Evolutionary conservation across 23 tunicate species (phyloP).

Genomic region (Ciona savignyi): DNA sequence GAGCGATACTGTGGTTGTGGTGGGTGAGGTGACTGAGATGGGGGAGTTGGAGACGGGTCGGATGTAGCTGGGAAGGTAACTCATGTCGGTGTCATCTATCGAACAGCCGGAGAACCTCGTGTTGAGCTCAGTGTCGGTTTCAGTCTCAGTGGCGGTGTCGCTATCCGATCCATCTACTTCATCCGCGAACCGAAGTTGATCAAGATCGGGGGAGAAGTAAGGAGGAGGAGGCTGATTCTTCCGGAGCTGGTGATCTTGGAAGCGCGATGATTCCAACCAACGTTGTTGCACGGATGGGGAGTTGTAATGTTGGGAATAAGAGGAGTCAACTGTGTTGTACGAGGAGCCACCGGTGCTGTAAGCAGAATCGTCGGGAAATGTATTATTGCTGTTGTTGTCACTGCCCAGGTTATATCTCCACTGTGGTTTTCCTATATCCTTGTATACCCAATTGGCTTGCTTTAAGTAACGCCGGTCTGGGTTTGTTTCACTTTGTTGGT

Average conservation of each 20-base stretch:
- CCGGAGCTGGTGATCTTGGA: too few species aligned
- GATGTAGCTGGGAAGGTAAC: constrained; percentile 72
- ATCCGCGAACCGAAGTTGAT: constrained; percentile 25
- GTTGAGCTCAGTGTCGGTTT: constrained; percentile 54
- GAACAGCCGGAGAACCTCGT: neutral
- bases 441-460: too few species aligned
- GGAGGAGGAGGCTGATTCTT: neutral
- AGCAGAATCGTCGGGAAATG: constrained; percentile 29
- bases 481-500: too few species aligned
- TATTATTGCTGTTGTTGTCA: constrained; percentile 15
- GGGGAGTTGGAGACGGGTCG: constrained; percentile 43
- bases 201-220: neutral
- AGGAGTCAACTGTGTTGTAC: constrained; percentile 69
- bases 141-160: constrained; percentile 32
- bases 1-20: constrained; percentile 15
- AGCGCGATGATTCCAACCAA: neutral
- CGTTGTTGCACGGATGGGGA: neutral
- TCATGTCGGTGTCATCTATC: constrained; percentile 26
- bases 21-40: constrained; percentile 5
- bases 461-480: too few species aligned
- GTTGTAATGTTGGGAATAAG: constrained; percentile 16
- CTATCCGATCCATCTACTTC: constrained; percentile 30
- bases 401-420: neutral
- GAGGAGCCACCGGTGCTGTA: constrained; percentile 56
- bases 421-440: neutral